Conservation (phyloP, 2,797 vertebrate species). For the Tadarida brasiliensis region DNA sequence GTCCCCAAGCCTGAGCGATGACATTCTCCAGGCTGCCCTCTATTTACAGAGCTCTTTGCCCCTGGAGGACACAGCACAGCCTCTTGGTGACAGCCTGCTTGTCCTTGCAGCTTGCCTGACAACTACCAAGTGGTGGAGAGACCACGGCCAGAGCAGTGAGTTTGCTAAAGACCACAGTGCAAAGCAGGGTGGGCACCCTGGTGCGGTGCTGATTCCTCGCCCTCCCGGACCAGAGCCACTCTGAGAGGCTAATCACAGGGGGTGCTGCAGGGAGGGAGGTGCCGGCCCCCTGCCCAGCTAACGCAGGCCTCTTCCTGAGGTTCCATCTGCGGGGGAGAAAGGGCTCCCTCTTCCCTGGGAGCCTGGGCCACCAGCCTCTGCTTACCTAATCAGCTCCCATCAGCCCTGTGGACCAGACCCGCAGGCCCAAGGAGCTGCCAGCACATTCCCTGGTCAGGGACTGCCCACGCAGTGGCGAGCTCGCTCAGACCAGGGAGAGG, state of each 20-base stretch:
- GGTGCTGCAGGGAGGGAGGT: neutral
- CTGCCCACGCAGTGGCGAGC: neutral
- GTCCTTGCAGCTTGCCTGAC: neutral
- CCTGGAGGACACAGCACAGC: no score
- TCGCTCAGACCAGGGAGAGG: neutral
- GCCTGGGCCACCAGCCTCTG: neutral
- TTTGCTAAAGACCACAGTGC: neutral
- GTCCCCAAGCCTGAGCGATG: neutral
- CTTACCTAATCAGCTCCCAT: neutral
- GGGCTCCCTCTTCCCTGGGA: neutral
- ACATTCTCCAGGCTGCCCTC: neutral
- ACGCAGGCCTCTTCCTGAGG: neutral
- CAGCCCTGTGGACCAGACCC: neutral
- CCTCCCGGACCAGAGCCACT: neutral
- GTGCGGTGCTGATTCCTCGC: rapidly evolving
- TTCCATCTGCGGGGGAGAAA: neutral
- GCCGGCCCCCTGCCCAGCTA: neutral
- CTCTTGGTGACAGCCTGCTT: neutral
- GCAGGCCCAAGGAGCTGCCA: neutral
- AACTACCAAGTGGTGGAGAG: neutral
- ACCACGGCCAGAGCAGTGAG: neutral
- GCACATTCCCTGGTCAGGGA: neutral
- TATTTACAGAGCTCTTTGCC: neutral
- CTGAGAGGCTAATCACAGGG: neutral
- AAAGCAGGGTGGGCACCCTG: neutral